Conservation (phyloP, 2,888 invertebrate species). For the Willowsia nigromaculata region DNA sequence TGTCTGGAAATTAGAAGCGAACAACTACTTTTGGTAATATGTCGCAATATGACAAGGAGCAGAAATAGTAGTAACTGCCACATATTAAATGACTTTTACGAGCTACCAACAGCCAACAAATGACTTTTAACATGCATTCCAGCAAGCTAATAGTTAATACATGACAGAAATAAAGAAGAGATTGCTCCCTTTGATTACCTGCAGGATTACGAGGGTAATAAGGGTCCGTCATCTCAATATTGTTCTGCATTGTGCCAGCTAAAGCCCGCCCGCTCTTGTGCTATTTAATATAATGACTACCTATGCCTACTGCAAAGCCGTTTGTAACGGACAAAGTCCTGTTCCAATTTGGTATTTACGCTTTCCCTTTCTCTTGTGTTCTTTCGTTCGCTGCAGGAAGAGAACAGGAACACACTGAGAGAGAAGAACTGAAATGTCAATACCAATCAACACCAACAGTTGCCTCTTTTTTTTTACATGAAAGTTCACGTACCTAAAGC, state of each 20-base stretch:
- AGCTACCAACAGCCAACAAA: not conserved
- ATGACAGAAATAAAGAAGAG: not conserved
- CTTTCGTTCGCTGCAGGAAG: not conserved
- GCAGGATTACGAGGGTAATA: constrained; percentile 76
- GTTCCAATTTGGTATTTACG: not conserved
- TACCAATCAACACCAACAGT: not conserved
- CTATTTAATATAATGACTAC: not conserved
- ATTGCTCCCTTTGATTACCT: constrained; percentile 60
- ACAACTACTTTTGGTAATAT: not conserved
- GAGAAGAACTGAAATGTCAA: not conserved
- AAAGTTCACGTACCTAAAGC: not conserved
- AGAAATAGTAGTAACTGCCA: not conserved
- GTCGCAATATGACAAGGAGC: not conserved
- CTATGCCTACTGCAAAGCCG: not conserved
- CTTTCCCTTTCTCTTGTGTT: not conserved
- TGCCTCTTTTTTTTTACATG: not conserved
- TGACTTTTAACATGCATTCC: not conserved
- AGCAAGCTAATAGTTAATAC: not conserved
- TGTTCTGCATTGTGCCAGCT: constrained; percentile 55
- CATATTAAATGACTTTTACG: not conserved
- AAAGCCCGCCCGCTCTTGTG: not conserved
- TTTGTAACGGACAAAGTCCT: not conserved
- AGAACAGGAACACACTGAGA: not conserved
- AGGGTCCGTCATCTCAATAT: constrained; percentile 76
- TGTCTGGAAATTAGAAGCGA: not conserved